Percentiles rank a stretch among this genome's conserved stretches.
Evolutionary conservation across 2,888 invertebrate species (phyloP).

Genomic region (Synanthedon andrenaeformis): DNA sequence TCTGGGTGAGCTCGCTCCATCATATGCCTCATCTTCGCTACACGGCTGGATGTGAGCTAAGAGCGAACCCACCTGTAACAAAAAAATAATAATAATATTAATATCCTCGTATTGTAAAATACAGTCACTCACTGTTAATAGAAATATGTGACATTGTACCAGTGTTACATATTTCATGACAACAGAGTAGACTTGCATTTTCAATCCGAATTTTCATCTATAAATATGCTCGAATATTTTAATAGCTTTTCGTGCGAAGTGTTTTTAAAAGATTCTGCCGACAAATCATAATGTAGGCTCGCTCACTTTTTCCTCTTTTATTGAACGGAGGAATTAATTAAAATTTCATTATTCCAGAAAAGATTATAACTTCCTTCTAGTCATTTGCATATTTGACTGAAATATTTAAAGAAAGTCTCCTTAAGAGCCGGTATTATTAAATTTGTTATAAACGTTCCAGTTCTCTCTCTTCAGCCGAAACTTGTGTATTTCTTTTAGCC

Average conservation of each 20-base stretch:
- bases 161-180: no score
- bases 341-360: conserved; percentile 50
- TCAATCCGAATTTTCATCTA: no score
- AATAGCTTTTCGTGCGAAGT: background rate
- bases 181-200: no score
- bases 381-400: conserved; percentile 52
- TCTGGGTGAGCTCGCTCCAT: no score
- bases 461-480: conserved; percentile 21
- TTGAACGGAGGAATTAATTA: conserved; percentile 42
- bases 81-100: no score
- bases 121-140: no score
- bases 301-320: conserved; percentile 21
- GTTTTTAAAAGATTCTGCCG: background rate
- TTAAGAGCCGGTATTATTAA: conserved; percentile 43
- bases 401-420: conserved; percentile 50
- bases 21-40: no score
- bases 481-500: conserved; percentile 34
- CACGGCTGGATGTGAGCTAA: no score
- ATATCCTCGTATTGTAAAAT: no score
- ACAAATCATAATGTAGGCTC: background rate
- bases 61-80: no score
- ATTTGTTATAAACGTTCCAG: conserved; percentile 45
- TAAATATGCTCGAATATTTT: no score
- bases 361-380: conserved; percentile 51
- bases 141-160: no score